These are phyloP conservation scores for Azemiops feae DNA, from an alignment of 2,113 vertebrate genomes.

Conservation along the genomic window DNA sequence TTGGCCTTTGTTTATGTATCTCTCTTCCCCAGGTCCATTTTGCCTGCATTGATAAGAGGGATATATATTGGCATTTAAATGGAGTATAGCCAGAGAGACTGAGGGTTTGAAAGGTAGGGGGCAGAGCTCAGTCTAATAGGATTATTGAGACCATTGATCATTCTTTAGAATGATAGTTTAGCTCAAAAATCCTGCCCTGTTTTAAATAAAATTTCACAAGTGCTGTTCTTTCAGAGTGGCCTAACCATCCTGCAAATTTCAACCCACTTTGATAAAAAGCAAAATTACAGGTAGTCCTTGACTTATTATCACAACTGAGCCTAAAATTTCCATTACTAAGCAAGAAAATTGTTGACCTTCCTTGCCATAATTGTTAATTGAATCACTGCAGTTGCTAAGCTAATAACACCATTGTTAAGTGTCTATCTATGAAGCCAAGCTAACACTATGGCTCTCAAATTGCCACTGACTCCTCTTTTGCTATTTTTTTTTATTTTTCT, in stretches of 20 bases:
- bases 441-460: background rate
- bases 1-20: background rate
- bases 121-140: background rate
- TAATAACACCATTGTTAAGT: too few species aligned
- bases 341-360: too few species aligned
- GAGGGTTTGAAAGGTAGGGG: background rate
- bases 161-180: background rate
- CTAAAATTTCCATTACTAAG: too few species aligned
- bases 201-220: background rate
- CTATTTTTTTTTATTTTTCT: background rate
- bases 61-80: background rate
- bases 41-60: background rate
- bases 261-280: background rate
- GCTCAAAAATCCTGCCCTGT: background rate
- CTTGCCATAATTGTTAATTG: too few species aligned
- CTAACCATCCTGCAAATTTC: background rate
- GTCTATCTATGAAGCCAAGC: background rate
- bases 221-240: background rate
- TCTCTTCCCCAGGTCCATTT: background rate
- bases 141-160: background rate
- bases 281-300: background rate
- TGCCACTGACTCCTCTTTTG: background rate
- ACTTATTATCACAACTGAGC: too few species aligned
- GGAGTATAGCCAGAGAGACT: background rate
- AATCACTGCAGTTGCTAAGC: too few species aligned